Evolutionary conservation across 2,113 vertebrate genomes (phyloP).

Genomic region (Hyaena hyaena): DNA sequence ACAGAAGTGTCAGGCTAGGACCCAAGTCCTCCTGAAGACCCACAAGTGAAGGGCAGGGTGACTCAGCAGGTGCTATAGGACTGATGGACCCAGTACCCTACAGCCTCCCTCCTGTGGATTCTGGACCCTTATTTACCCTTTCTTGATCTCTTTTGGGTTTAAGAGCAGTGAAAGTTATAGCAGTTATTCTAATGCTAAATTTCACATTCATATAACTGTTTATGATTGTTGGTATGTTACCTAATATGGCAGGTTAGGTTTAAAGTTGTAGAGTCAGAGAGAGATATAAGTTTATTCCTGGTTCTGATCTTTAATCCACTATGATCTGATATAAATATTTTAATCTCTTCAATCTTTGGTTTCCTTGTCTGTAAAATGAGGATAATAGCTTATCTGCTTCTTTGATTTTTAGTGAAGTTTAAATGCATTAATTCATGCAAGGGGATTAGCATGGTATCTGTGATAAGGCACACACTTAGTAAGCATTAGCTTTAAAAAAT

Average conservation of each 20-base stretch:
- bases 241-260: background rate
- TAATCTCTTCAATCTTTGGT: background rate
- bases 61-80: background rate
- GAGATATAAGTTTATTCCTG: background rate
- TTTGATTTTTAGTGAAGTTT: constrained; percentile 15
- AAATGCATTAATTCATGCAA: background rate
- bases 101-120: background rate
- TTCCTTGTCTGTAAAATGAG: background rate
- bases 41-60: background rate
- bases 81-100: fast-evolving
- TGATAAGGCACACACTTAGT: background rate
- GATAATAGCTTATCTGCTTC: background rate
- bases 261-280: background rate
- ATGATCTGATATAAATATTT: background rate
- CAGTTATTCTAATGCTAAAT: background rate
- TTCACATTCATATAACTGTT: background rate
- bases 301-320: background rate
- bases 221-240: background rate
- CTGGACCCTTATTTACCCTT: background rate
- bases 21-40: background rate
- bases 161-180: background rate
- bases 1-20: background rate
- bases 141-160: background rate
- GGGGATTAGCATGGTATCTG: background rate
- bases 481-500: background rate